These are phyloP conservation scores for Penaeus indicus DNA, from an alignment of 1,140 invertebrate genomes.

Conservation along the genomic window DNA sequence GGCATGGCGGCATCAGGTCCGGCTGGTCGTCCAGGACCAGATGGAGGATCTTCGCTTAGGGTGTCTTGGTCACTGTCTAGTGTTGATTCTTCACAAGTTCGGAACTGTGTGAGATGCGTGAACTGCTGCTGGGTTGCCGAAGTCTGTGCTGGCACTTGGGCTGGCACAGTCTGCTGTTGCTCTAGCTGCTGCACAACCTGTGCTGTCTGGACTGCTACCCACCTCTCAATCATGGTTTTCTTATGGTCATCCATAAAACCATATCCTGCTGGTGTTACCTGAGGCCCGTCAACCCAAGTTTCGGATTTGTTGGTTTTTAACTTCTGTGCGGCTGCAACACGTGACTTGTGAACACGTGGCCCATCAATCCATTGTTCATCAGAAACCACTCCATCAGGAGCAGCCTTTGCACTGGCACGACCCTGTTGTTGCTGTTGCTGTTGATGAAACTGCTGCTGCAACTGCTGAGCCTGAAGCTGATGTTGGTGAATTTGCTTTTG, in stretches of 20 bases:
- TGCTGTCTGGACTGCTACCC: slow-evolving; percentile 87
- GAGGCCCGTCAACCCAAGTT: slow-evolving; percentile 94
- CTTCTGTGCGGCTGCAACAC: slow-evolving; percentile 66
- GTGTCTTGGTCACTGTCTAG: slow-evolving; percentile 65
- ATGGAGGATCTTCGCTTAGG: slow-evolving; percentile 64
- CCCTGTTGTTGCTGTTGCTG: slow-evolving; percentile 42
- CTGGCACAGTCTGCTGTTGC: slow-evolving; percentile 41
- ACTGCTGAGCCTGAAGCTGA: slow-evolving; percentile 12
- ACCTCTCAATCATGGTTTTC: slow-evolving; percentile 91
- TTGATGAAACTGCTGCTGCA: slow-evolving; percentile 43
- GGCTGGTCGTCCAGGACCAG: slow-evolving; percentile 41
- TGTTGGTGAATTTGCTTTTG: slow-evolving; percentile 10
- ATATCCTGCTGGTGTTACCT: slow-evolving; percentile 65
- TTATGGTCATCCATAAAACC: slow-evolving; percentile 93
- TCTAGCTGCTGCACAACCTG: slow-evolving; percentile 60
- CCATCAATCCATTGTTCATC: slow-evolving; percentile 98
- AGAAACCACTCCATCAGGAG: slow-evolving; percentile 68
- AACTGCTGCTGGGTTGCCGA: slow-evolving; percentile 51
- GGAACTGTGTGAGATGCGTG: slow-evolving; percentile 64
- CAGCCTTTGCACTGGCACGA: slow-evolving; percentile 14
- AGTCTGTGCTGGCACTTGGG: slow-evolving; percentile 34
- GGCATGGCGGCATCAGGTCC: slow-evolving; percentile 30
- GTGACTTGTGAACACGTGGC: slow-evolving; percentile 82
- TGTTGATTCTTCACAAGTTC: slow-evolving; percentile 64
- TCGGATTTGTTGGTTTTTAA: slow-evolving; percentile 72